phyloP scores from a whole-genome alignment of 92 coral and sea anemone genomes.

The Ricordea florida region DNA sequence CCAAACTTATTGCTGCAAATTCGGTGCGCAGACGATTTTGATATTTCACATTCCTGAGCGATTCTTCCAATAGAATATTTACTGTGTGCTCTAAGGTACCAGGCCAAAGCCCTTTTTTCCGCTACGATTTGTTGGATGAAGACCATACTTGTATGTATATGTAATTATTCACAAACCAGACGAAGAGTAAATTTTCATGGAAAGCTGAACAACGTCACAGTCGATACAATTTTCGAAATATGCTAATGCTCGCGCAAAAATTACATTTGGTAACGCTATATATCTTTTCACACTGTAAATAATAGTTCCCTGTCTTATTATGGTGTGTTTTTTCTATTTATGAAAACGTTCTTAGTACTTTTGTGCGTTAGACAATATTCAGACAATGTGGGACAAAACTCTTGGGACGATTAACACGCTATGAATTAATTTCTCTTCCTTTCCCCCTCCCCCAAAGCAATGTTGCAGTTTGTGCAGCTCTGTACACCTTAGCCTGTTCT shows the following conservation, averaged over 20 bases:
- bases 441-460: too few relatives aligned
- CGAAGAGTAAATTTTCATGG: neutral
- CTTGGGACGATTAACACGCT: too few relatives aligned
- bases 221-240: neutral
- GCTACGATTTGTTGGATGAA: neutral
- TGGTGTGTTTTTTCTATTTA: too few relatives aligned
- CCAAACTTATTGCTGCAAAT: neutral
- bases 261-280: conserved; percentile 5
- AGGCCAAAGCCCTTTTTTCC: neutral
- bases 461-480: too few relatives aligned
- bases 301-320: neutral
- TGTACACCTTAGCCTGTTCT: too few relatives aligned
- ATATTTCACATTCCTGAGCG: neutral
- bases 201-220: conserved; percentile 6
- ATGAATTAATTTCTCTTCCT: too few relatives aligned
- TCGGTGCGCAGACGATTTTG: too few relatives aligned
- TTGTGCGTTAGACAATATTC: neutral
- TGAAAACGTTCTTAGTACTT: too few relatives aligned
- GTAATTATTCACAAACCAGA: neutral
- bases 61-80: too few relatives aligned
- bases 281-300: conserved; percentile 4
- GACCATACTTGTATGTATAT: too few relatives aligned
- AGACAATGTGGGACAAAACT: neutral
- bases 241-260: neutral
- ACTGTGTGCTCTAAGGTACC: too few relatives aligned